These are phyloP conservation scores for Marasmarcha lunaedactyla DNA, from an alignment of 2,888 invertebrate species.

Conservation along the genomic window DNA sequence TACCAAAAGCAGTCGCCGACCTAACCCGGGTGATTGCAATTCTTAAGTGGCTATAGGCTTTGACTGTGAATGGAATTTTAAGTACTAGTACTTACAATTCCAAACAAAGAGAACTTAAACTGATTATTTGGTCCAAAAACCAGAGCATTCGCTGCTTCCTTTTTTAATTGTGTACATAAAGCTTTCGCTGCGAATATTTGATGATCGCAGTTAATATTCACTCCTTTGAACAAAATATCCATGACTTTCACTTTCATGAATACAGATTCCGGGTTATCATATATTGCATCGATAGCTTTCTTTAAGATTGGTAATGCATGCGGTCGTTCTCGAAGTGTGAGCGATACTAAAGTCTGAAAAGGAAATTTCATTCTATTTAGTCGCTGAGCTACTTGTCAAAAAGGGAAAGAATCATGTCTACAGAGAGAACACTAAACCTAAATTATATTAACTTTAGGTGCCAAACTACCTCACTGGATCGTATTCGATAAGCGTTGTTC, in stretches of 20 bases:
- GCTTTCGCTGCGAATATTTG: conserved; percentile 70
- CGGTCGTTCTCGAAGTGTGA: neutral
- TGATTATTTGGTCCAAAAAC: conserved; percentile 57
- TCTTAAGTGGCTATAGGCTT: no score
- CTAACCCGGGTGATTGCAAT: no score
- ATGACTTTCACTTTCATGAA: conserved; percentile 70
- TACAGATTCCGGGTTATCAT: conserved; percentile 55
- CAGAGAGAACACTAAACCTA: no score
- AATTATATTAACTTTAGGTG: no score
- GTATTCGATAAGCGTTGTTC: no score
- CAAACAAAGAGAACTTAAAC: conserved; percentile 74
- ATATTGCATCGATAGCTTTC: neutral
- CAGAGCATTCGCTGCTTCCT: neutral
- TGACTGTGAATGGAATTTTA: no score
- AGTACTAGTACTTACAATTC: conserved; percentile 68
- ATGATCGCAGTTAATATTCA: conserved; percentile 73
- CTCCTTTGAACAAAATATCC: conserved; percentile 75
- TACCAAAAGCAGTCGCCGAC: no score
- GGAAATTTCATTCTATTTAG: no score
- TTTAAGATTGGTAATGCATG: neutral
- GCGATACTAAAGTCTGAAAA: neutral
- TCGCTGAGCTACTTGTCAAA: no score
- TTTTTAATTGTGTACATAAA: neutral
- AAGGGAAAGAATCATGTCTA: no score
- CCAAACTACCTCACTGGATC: no score